Evolutionary conservation across 2,113 vertebrate genomes (phyloP).

Genomic region (Chroicocephalus ridibundus): DNA sequence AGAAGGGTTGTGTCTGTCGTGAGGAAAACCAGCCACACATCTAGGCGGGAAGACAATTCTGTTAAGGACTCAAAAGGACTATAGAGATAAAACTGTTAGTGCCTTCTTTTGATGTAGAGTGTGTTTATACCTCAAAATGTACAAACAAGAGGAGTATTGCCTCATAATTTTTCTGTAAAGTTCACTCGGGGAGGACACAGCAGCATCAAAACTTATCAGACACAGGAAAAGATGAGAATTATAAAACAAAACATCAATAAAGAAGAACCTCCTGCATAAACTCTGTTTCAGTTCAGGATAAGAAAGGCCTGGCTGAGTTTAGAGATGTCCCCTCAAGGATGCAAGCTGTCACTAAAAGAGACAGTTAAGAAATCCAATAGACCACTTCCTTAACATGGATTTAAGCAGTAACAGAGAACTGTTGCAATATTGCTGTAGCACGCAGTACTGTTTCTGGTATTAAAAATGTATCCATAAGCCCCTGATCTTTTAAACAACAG

Average conservation of each 20-base stretch:
- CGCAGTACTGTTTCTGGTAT: not conserved
- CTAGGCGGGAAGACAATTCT: not conserved
- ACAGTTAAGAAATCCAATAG: not conserved
- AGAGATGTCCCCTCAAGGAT: not conserved
- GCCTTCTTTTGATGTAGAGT: not conserved
- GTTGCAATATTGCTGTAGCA: not conserved
- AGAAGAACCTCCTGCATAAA: not conserved
- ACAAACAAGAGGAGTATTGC: not conserved
- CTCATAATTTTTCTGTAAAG: not conserved
- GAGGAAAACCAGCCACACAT: not conserved
- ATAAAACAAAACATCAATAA: not conserved
- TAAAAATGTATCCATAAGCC: not conserved
- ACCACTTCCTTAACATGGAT: not conserved
- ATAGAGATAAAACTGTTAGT: not conserved
- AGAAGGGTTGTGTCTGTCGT: not conserved
- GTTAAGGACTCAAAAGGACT: not conserved
- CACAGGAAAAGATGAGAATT: not conserved
- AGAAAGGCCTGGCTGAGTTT: not conserved
- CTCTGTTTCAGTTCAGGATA: not conserved
- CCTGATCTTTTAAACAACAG: not conserved
- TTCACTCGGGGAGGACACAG: not conserved
- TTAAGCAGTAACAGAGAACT: not conserved
- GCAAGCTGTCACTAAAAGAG: not conserved
- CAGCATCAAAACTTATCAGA: not conserved
- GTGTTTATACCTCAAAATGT: not conserved